Evolutionary conservation across 2,113 vertebrate genomes (phyloP).

Genomic region (Etheostoma spectabile): DNA sequence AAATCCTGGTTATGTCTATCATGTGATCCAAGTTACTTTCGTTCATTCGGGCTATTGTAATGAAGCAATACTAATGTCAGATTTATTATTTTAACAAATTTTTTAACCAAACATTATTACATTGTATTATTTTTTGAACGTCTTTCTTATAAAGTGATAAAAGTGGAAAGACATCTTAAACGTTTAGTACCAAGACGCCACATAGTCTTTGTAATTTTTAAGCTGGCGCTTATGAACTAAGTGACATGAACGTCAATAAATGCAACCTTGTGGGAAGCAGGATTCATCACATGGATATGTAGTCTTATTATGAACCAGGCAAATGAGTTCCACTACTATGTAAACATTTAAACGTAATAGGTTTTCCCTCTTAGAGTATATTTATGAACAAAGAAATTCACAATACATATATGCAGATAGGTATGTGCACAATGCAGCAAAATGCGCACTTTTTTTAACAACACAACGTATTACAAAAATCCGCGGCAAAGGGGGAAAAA

Average conservation of each 20-base stretch:
- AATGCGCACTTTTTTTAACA: neutral
- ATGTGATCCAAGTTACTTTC: neutral
- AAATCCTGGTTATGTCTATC: slow-evolving; percentile 2
- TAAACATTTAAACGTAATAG: slow-evolving; percentile 43
- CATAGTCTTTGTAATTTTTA: neutral
- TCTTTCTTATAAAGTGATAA: neutral
- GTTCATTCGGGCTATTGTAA: neutral
- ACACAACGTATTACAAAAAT: slow-evolving; percentile 15
- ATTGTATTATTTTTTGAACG: neutral
- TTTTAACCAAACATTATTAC: neutral
- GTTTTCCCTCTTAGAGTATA: neutral
- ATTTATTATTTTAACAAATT: neutral
- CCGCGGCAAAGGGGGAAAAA: slow-evolving; percentile 42
- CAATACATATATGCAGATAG: neutral
- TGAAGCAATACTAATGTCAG: neutral
- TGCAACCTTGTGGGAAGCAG: neutral
- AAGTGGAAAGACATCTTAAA: neutral
- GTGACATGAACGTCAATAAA: neutral
- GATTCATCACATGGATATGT: neutral
- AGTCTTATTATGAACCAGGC: neutral
- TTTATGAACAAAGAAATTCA: neutral
- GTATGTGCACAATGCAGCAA: neutral
- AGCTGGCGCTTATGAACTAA: neutral
- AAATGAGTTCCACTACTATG: slow-evolving; percentile 42
- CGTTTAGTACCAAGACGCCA: neutral